Base-by-base conservation (phyloP, 2,888 invertebrate genomes). In the Heliconius ethilla region DNA sequence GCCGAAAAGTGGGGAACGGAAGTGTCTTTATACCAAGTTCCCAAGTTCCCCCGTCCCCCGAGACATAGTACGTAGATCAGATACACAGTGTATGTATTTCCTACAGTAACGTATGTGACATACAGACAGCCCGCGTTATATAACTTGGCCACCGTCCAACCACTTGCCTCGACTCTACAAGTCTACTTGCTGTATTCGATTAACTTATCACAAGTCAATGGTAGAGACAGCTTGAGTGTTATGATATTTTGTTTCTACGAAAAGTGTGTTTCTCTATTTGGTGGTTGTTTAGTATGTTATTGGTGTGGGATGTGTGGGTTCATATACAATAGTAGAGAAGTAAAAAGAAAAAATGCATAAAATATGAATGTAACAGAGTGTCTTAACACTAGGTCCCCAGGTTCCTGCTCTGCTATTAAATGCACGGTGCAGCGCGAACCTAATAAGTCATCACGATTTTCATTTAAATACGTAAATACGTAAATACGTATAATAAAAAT, bases 81-180 rank as follows among this genome's bases (percentile, higher is more conserved):
- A 55, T 55, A 55, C 55, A 55, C 55, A 55, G 10, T 55, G n/a
- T 55, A 59, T 3, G 37, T 67, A n/a, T n/a, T 67, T 70, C 51
- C 22, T n/a, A 10, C 45, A 70, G 51, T 11, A 55, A n/a, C 18
- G 9, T 59, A 59, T n/a, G 29, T 51, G 22, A 40, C 62, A 62
- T 73, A 73, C 37, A 37, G 70, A 25, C 45, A 45, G 37, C 25
- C 25, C 40, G 18, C 51, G 67, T 59, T 75, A 59, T 73, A 67
- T 27, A 13, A 63, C 29, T 72, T 80, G 80, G 80, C 76, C 22
- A 13, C 15, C 4, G 13, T 76, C 80, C 80, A 80, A 73, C 29
- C 73, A 77, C 77, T 73, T 80, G 79, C 73, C 37, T 62, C 76
- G 51, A 22, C 75, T 80, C 63, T 75, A 79, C 69, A 69, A 80